Percentiles rank a stretch among this genome's conserved stretches.
These are phyloP conservation scores for Dinothrombium tinctorium DNA, from an alignment of 1,140 invertebrate genomes.

Conservation along the genomic window DNA sequence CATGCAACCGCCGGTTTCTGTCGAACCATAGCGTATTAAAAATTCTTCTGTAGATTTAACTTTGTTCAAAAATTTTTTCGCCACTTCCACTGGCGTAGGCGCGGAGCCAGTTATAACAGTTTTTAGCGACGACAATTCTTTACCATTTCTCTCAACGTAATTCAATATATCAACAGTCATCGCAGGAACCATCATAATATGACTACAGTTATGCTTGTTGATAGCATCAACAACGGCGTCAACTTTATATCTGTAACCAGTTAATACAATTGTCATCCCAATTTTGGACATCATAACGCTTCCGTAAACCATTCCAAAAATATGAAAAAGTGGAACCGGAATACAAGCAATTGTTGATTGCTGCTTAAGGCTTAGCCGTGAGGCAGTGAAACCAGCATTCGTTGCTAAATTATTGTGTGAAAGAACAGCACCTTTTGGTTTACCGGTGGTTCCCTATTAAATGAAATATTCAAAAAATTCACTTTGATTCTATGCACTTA, in stretches of 20 bases:
- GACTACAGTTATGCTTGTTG: conserved; percentile 3
- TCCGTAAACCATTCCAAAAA: conserved; percentile 51
- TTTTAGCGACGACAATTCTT: conserved; percentile 3
- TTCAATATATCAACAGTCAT: conserved; percentile 10
- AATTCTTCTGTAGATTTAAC: conserved; percentile 1
- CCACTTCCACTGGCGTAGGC: conserved; percentile 8
- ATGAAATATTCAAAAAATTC: background rate
- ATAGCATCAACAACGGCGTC: conserved; percentile 4
- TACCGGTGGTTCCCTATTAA: conserved; percentile 45
- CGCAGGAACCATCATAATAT: conserved; percentile 10
- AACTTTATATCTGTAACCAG: conserved; percentile 9
- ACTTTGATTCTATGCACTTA: background rate
- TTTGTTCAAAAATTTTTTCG: conserved; percentile 5
- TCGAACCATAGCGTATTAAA: conserved; percentile 12
- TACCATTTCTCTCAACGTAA: conserved; percentile 6
- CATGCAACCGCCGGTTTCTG: conserved; percentile 9
- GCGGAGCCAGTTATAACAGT: conserved; percentile 8
- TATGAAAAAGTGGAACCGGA: conserved; percentile 79
- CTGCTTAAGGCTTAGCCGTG: conserved; percentile 26
- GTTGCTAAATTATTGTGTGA: conserved; percentile 64
- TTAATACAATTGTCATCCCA: background rate
- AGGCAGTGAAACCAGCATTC: conserved; percentile 43
- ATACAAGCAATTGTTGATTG: conserved; percentile 31
- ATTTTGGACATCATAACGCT: conserved; percentile 23
- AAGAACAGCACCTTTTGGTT: conserved; percentile 61